These are phyloP conservation scores for Gastrophysa polygoni DNA, from an alignment of 2,888 invertebrate genomes.

Conservation along the genomic window DNA sequence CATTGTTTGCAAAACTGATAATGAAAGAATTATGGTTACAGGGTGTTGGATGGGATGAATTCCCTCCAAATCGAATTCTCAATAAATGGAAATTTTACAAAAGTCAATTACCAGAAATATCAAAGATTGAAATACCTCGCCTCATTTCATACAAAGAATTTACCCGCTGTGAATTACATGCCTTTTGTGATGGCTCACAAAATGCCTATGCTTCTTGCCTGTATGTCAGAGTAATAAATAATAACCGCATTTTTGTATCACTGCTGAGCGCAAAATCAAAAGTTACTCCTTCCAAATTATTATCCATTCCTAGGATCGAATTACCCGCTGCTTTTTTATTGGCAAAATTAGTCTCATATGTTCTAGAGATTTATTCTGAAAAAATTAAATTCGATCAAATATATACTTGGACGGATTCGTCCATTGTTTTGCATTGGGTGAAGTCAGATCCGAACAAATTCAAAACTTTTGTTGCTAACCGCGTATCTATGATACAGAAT, in stretches of 20 bases:
- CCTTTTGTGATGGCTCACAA: no score
- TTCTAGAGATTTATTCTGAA: not conserved
- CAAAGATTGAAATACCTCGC: no score
- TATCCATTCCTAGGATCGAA: no score
- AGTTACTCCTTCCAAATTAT: no score
- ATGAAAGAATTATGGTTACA: constrained; percentile 4
- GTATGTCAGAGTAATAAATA: no score
- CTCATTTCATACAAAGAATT: no score
- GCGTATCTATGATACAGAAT: constrained; percentile 5
- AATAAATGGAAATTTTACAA: constrained; percentile 2
- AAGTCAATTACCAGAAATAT: constrained; percentile 1
- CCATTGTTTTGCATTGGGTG: constrained; percentile 7
- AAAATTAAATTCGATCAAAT: no score
- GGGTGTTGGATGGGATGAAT: constrained; percentile 4
- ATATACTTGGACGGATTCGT: constrained; percentile 10
- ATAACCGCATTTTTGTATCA: no score
- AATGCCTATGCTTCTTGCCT: no score
- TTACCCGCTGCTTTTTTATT: not conserved
- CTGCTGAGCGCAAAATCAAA: no score
- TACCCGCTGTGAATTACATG: no score
- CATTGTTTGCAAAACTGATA: not conserved
- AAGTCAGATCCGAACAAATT: constrained; percentile 8
- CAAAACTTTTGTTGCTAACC: constrained; percentile 12
- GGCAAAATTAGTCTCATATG: not conserved
- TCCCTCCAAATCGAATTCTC: constrained; percentile 3